Evolutionary conservation across 1,140 invertebrate species (phyloP).

Genomic region (Plodia interpunctella): DNA sequence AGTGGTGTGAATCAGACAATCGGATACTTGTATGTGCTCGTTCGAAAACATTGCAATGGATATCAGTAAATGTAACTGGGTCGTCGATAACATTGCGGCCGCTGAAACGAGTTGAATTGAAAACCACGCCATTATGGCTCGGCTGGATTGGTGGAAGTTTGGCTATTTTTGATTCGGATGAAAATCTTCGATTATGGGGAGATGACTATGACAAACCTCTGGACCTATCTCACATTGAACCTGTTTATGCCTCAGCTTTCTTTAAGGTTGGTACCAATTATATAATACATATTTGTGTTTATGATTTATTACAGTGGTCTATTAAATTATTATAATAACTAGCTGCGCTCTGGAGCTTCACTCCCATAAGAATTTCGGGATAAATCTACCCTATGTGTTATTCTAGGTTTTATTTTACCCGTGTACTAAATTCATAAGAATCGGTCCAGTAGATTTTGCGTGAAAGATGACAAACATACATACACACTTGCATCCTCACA

Average conservation of each 20-base stretch:
- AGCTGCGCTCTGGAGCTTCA: no score
- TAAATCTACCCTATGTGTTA: no score
- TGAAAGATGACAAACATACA: no score
- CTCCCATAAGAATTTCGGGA: no score
- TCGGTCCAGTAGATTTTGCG: no score
- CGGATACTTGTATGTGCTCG: slow-evolving; percentile 56
- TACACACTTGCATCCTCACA: no score
- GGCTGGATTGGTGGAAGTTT: slow-evolving; percentile 94
- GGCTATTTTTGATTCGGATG: slow-evolving; percentile 89
- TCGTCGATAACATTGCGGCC: slow-evolving; percentile 88
- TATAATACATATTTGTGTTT: background rate
- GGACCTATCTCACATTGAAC: slow-evolving; percentile 88
- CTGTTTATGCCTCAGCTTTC: slow-evolving; percentile 94
- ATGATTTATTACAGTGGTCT: no score
- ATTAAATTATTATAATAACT: no score
- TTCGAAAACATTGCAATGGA: slow-evolving; percentile 52
- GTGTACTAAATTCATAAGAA: no score
- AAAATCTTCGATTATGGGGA: slow-evolving; percentile 92
- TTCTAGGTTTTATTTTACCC: no score
- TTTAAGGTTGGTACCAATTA: slow-evolving; percentile 83
- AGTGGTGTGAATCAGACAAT: slow-evolving; percentile 81
- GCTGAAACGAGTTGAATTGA: slow-evolving; percentile 82
- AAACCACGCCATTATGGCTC: slow-evolving; percentile 90
- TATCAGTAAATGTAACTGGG: slow-evolving; percentile 81
- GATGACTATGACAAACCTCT: slow-evolving; percentile 91